These are phyloP conservation scores for Rhagoletis zephyria DNA, from an alignment of 1,140 invertebrate genomes.

Conservation along the genomic window DNA sequence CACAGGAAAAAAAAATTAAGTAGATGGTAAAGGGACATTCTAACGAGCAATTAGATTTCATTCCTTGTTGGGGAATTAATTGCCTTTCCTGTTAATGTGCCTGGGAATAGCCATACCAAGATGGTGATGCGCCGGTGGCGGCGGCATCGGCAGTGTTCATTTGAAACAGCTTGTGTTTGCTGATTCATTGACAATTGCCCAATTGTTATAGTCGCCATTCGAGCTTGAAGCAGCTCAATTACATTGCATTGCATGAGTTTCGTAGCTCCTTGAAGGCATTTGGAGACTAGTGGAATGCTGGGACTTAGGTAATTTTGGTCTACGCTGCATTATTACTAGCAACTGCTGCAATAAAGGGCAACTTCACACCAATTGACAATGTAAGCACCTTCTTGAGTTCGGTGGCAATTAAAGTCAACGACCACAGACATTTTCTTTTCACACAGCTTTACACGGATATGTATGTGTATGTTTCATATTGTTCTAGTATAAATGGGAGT, in stretches of 20 bases:
- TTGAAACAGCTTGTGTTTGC: constrained; percentile 47
- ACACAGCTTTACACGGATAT: not conserved
- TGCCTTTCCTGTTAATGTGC: constrained; percentile 38
- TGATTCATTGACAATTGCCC: constrained; percentile 54
- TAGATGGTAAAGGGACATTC: constrained; percentile 58
- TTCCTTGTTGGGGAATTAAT: constrained; percentile 69
- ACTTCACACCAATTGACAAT: constrained; percentile 72
- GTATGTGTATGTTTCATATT: not conserved
- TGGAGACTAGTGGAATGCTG: not conserved
- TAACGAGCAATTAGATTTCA: constrained; percentile 74
- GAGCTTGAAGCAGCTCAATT: constrained; percentile 1
- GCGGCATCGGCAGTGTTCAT: not conserved
- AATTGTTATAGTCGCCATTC: constrained; percentile 34
- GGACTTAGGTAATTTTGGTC: not conserved
- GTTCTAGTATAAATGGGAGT: not conserved
- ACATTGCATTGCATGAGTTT: not conserved
- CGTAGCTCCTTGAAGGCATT: not conserved
- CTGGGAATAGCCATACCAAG: not conserved
- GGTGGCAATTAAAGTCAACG: constrained; percentile 24
- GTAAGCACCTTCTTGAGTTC: constrained; percentile 71
- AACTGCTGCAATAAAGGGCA: constrained; percentile 56
- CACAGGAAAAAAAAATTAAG: constrained; percentile 29
- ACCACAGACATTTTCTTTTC: not conserved
- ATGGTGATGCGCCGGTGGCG: not conserved
- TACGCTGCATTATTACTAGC: not conserved